Evolutionary conservation across 2,113 vertebrate genomes (phyloP).

Genomic region (Hippocampus comes): DNA sequence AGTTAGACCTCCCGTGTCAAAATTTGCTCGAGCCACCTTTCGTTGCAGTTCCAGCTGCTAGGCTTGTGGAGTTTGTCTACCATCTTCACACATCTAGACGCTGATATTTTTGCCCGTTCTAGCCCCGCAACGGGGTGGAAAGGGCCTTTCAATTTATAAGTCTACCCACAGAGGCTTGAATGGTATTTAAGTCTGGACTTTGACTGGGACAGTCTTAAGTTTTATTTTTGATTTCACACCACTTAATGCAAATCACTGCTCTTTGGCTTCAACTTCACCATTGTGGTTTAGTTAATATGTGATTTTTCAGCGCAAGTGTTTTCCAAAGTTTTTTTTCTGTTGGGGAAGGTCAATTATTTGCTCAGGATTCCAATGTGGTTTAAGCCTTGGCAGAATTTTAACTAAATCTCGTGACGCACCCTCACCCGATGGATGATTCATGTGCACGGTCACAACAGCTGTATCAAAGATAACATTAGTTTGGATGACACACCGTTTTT

Average conservation of each 20-base stretch:
- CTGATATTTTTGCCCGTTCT: too few relatives aligned
- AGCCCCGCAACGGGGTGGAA: too few relatives aligned
- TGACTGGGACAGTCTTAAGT: too few relatives aligned
- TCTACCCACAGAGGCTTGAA: too few relatives aligned
- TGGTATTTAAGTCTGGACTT: too few relatives aligned
- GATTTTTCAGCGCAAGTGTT: conserved; percentile 32
- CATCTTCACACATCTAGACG: too few relatives aligned
- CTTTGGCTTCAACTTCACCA: conserved; percentile 28
- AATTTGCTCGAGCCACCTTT: too few relatives aligned
- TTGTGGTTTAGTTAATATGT: conserved; percentile 60
- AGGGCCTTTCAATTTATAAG: too few relatives aligned
- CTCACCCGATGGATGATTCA: neutral
- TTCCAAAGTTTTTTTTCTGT: conserved; percentile 27
- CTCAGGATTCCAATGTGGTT: conserved; percentile 25
- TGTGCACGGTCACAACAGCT: neutral
- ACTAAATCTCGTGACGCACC: neutral
- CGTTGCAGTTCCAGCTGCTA: too few relatives aligned
- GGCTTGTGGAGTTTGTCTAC: too few relatives aligned
- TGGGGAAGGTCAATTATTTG: conserved; percentile 58
- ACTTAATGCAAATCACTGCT: conserved; percentile 38
- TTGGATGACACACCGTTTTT: too few relatives aligned
- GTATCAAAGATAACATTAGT: neutral
- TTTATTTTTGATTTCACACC: neutral
- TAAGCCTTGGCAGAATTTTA: neutral
- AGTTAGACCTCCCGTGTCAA: too few relatives aligned